Evolutionary conservation across 2,797 vertebrate species (phyloP), one percentile per base, ranked within the genome.

Genomic region (Chrysocyon brachyurus): DNA sequence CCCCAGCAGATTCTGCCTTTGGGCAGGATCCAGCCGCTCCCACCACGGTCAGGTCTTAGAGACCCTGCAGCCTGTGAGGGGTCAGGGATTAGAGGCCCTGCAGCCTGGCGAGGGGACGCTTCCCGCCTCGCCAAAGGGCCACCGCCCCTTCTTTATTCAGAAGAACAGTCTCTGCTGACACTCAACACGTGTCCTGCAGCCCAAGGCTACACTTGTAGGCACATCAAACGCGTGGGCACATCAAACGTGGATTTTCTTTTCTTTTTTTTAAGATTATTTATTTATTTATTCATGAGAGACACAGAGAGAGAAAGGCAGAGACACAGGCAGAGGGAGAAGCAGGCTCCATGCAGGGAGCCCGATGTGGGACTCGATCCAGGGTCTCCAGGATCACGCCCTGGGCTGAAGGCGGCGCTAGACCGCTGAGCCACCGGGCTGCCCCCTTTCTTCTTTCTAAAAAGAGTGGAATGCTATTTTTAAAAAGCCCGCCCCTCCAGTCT

Each of bases 381-480:
- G 40, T 40, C 40, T 40, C 40, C 40, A 40, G 40, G 40, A 40
- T 40, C 40, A 40, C 1, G 40, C 40, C 40, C 40, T 46, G 40
- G 40, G 40, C 40, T 8, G 40, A 46, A 46, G 6, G 7, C 40
- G 40, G 40, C 6, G 40, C 40, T 46, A 46, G 8, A 46, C 40
- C 6, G 6, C 7, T 46, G 40, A 46, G 40, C 40, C 40, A 46
- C 40, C 6, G 40, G 1, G 40, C 40, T 46, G 40, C 40, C 40
- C 40, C 7, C 40, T 90, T 84, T 81, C 59, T 28, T 95, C 3
- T 36, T 68, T 89, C 64, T 87, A 21, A 46, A 94, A 79, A 96
- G 26, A 26, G 3, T 72, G 12, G 83, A 87, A 57, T 54, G 85
- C 94, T 86, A 95, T 87, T 97, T 94, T 94, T 84, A 90, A 94